Percentiles rank a stretch among this genome's conserved stretches.
These are phyloP conservation scores for Okapia johnstoni DNA, from an alignment of 2,113 vertebrate species.

Conservation along the genomic window DNA sequence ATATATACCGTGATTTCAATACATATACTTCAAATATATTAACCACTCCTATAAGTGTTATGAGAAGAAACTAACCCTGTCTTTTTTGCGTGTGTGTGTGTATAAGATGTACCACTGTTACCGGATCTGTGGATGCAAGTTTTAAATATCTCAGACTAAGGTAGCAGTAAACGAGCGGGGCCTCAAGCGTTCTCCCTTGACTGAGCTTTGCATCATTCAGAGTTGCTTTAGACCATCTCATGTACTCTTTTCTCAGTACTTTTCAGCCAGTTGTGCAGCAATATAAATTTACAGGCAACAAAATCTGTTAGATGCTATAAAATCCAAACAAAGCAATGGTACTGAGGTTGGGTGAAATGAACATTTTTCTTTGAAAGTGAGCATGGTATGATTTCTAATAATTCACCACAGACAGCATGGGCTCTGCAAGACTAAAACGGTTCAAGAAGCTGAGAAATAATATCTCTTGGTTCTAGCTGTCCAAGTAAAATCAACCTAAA, in stretches of 20 bases:
- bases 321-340: conserved; percentile 55
- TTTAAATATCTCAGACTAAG: background rate
- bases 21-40: background rate
- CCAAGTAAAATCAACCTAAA: conserved; percentile 3
- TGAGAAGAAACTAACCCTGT: background rate
- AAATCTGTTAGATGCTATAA: conserved; percentile 44
- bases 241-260: background rate
- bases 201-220: conserved; percentile 1
- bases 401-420: conserved; percentile 34
- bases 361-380: conserved; percentile 57
- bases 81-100: background rate
- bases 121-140: background rate
- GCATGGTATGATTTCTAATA: conserved; percentile 24
- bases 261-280: conserved; percentile 38
- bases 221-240: conserved; percentile 19
- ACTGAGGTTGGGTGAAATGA: conserved; percentile 50
- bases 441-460: conserved; percentile 50
- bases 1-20: background rate
- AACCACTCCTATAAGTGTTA: background rate
- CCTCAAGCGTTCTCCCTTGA: background rate
- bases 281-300: conserved; percentile 55
- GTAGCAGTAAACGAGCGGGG: background rate
- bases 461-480: background rate
- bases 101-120: background rate
- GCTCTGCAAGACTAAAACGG: background rate